Percentiles rank a stretch among this genome's conserved stretches.
Evolutionary conservation across 2,888 invertebrate genomes (phyloP).

Genomic region (Therioaphis trifolii): DNA sequence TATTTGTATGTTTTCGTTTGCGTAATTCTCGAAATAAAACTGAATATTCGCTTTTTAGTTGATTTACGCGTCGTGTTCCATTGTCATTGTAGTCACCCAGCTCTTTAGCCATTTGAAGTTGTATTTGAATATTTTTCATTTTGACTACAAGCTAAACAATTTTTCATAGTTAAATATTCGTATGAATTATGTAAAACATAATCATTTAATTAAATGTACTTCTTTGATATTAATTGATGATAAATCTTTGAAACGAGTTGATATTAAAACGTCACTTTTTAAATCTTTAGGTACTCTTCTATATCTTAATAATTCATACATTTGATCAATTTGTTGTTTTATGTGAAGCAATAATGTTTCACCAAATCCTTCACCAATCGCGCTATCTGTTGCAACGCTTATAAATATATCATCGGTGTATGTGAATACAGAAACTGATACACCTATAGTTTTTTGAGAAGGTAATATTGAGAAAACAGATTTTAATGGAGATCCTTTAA

Average conservation of each 20-base stretch:
- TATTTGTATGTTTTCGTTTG: conserved; percentile 67
- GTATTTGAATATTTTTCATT: conserved; percentile 53
- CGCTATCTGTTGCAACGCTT: conserved; percentile 69
- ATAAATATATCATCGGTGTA: conserved; percentile 72
- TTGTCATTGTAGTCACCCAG: conserved; percentile 68
- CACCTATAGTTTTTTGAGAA: conserved; percentile 69
- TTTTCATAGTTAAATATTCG: background rate
- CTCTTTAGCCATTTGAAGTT: conserved; percentile 68
- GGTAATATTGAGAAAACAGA: conserved; percentile 70
- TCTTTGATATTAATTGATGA: conserved; percentile 67
- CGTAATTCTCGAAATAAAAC: conserved; percentile 69
- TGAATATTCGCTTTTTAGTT: conserved; percentile 69
- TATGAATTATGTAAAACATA: background rate
- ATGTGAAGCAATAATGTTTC: conserved; percentile 67
- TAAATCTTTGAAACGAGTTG: conserved; percentile 68
- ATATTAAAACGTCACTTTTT: conserved; percentile 68
- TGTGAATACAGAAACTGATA: conserved; percentile 71
- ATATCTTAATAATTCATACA: conserved; percentile 70
- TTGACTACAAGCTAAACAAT: conserved; percentile 36
- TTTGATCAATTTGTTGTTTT: conserved; percentile 69
- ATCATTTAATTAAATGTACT: conserved; percentile 62
- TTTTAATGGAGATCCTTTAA: conserved; percentile 69
- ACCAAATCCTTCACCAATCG: conserved; percentile 66
- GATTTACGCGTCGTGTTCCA: conserved; percentile 65
- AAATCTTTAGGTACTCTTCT: conserved; percentile 71